Evolutionary conservation across 2,113 vertebrate species (phyloP).

Genomic region (Tichodroma muraria): DNA sequence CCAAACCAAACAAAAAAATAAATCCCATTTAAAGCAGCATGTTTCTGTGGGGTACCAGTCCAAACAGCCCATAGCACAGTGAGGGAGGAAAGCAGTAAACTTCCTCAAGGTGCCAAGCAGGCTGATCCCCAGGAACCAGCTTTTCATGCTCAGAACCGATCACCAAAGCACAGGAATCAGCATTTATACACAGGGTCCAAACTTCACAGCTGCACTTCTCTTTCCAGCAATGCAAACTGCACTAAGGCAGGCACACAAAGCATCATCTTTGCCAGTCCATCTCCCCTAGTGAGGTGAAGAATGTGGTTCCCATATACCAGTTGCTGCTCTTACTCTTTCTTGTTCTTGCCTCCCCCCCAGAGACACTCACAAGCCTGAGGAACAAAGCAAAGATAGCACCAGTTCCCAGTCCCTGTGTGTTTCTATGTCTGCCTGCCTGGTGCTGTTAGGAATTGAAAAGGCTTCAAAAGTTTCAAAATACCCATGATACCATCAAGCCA

Average conservation of each 20-base stretch:
- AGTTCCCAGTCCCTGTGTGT: neutral
- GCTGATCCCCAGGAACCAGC: neutral
- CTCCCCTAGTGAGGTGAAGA: neutral
- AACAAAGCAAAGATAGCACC: neutral
- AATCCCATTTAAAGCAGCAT: neutral
- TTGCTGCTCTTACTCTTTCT: neutral
- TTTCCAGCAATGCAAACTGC: neutral
- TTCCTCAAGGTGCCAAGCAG: neutral
- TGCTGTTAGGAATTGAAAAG: slow-evolving; percentile 11
- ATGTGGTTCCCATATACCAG: neutral
- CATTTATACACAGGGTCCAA: neutral
- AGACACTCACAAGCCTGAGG: neutral
- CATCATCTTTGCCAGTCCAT: neutral
- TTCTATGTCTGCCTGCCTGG: neutral
- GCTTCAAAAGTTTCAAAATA: slow-evolving; percentile 48
- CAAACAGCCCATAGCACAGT: neutral
- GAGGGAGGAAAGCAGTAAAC: neutral
- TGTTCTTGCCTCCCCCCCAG: neutral
- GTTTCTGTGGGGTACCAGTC: neutral
- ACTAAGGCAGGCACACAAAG: neutral
- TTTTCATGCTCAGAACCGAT: neutral
- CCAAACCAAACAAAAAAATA: neutral
- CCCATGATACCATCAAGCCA: slow-evolving; percentile 17
- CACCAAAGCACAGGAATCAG: neutral
- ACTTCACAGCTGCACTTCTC: neutral